These are phyloP conservation scores for Labeo rohita DNA, from an alignment of 2,113 vertebrate genomes.

Conservation along the genomic window DNA sequence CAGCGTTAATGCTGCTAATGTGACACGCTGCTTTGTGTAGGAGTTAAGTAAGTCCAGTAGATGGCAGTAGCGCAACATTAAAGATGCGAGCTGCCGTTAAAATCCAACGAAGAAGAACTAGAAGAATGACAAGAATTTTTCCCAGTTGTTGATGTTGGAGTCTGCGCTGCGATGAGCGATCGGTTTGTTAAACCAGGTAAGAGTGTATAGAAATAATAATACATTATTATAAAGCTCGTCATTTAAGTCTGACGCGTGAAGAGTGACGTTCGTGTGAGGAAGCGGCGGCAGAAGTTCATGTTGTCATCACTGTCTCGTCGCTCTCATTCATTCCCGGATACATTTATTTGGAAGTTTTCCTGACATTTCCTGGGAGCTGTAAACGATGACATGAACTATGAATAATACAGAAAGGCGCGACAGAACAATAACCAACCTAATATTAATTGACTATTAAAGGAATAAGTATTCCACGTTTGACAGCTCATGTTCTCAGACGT, in stretches of 20 bases:
- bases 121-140: neutral
- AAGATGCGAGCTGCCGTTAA: neutral
- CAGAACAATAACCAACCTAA: neutral
- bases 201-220: neutral
- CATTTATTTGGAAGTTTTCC: neutral
- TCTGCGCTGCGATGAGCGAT: neutral
- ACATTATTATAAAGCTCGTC: neutral
- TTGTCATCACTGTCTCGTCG: neutral
- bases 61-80: neutral
- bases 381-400: neutral
- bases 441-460: neutral
- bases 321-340: neutral
- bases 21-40: neutral
- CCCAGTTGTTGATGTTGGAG: neutral
- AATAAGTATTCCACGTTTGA: neutral
- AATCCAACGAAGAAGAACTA: neutral
- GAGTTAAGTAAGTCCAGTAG: neutral
- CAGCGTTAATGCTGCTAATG: neutral
- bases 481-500: neutral
- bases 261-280: neutral
- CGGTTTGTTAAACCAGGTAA: conserved; percentile 7
- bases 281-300: neutral
- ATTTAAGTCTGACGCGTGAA: neutral
- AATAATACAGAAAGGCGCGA: neutral
- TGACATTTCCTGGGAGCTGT: neutral